Percentiles rank a stretch among this genome's conserved stretches.
These are phyloP conservation scores for Muscidifurax raptorellus DNA, from an alignment of 1,140 invertebrate genomes.

Conservation along the genomic window DNA sequence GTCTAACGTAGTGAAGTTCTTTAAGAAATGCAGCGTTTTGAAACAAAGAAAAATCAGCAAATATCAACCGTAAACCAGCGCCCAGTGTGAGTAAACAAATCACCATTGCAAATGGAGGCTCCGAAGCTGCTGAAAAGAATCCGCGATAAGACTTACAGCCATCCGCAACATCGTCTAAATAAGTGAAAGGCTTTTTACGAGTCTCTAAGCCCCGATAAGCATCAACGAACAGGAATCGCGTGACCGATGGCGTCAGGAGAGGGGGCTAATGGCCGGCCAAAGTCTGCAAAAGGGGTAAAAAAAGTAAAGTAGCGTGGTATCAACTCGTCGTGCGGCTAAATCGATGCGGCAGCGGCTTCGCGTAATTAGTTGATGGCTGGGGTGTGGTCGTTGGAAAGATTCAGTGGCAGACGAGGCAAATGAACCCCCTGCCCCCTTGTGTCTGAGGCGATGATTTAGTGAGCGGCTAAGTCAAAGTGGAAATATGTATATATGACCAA, in stretches of 20 bases:
- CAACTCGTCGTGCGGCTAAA: neutral
- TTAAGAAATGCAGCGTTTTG: too few species aligned
- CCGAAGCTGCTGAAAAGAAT: neutral
- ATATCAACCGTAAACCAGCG: too few species aligned
- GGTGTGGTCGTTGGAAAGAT: conserved; percentile 51
- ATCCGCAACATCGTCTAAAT: neutral
- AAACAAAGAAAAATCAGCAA: too few species aligned
- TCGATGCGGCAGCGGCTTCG: conserved; percentile 47
- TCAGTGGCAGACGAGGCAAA: conserved; percentile 10
- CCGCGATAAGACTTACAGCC: neutral
- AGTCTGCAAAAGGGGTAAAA: conserved; percentile 8
- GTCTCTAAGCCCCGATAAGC: neutral
- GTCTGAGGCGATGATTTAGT: conserved; percentile 32
- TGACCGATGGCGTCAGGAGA: neutral
- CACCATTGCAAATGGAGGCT: neutral
- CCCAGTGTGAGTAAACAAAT: neutral
- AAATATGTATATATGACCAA: neutral
- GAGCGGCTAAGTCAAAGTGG: neutral
- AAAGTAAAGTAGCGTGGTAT: neutral
- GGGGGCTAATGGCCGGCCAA: conserved; percentile 2
- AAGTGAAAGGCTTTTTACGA: conserved; percentile 19
- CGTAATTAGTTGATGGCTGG: conserved; percentile 64
- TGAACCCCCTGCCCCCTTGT: neutral
- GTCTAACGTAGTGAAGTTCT: too few species aligned
- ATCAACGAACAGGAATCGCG: conserved; percentile 21